phyloP scores from a whole-genome alignment of 1,140 invertebrate species.

The Drosophila mauritiana region DNA sequence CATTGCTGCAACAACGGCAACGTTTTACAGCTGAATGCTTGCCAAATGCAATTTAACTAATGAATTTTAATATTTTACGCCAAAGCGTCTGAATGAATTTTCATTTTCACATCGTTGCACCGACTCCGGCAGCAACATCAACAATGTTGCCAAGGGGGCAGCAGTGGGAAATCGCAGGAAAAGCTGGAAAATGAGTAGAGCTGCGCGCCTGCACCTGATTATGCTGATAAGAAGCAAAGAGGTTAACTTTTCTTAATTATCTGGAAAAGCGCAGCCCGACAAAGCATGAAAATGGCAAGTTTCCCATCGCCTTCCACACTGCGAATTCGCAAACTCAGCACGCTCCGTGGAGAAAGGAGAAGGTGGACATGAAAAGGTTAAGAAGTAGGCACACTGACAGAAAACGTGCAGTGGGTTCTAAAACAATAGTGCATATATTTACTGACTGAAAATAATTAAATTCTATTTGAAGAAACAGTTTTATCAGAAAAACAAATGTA shows the following conservation, averaged over 20 bases:
- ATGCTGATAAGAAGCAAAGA: slow-evolving; percentile 80
- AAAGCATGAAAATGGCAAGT: slow-evolving; percentile 29
- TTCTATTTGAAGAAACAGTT: too few species aligned
- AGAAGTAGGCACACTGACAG: slow-evolving; percentile 6
- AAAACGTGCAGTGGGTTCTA: not conserved
- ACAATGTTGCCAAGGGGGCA: slow-evolving; percentile 29
- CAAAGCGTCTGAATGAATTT: slow-evolving; percentile 81
- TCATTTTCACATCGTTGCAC: slow-evolving; percentile 84
- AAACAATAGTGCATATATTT: not conserved
- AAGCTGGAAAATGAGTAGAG: slow-evolving; percentile 10
- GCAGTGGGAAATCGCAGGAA: slow-evolving; percentile 1
- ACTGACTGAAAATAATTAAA: too few species aligned
- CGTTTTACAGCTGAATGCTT: slow-evolving; percentile 81
- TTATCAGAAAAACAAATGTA: too few species aligned
- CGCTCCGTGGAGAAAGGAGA: slow-evolving; percentile 19
- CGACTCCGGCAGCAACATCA: slow-evolving; percentile 55
- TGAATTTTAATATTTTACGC: slow-evolving; percentile 84
- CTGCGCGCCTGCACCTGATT: slow-evolving; percentile 63
- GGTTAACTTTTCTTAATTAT: slow-evolving; percentile 83
- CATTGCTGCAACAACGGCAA: slow-evolving; percentile 31
- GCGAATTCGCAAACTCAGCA: slow-evolving; percentile 47
- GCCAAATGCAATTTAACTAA: slow-evolving; percentile 84
- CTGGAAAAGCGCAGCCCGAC: slow-evolving; percentile 67
- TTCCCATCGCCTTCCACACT: slow-evolving; percentile 12
- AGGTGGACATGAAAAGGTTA: not conserved